Evolutionary conservation across 2,113 vertebrate genomes (phyloP), one percentile per base, ranked within the genome.

Genomic region (Syngnathoides biaculeatus): DNA sequence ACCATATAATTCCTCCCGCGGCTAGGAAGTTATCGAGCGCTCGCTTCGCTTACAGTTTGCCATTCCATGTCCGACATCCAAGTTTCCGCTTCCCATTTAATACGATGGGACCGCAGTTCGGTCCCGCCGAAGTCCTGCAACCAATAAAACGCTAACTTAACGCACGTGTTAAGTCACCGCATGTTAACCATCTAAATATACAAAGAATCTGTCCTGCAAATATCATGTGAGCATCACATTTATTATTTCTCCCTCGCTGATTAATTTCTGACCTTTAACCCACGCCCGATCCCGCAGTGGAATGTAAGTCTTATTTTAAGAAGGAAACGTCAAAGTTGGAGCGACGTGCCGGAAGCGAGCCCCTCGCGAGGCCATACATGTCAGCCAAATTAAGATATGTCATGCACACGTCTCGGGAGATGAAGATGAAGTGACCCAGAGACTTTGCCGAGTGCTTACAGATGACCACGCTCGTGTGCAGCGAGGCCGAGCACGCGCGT

Each of bases 1-100:
- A 72, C 64, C 66, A 64, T 73, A 47, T 68, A 74, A 69, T 72
- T 67, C 53, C 70, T 27, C 20, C 39, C 17, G n/a, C 40, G 74
- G 75, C 58, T 35, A 72, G 40, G 40, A 68, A 47, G 19, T 38
- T 63, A 38, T 30, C 26, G 39, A 22, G 15, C 22, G 61, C 15
- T 22, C 35, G 27, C 43, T 24, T 71, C 65, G 55, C 50, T n/a
- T 3, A 17, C 61, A 22, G 39, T 26, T 45, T 14, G 22, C 22
- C 24, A 45, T 43, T 63, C n/a, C 73, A 86, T 78, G 79, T 87
- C 79, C 53, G 60, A 65, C 62, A 57, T 59, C 77, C 79, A 72
- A 47, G 67, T 68, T 84, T 84, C 79, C 81, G 78, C 65, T 64
- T 85, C 77, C 50, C 78, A 56, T 47, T 27, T 60, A 79, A 56